A percentile compares a stretch with the other conserved stretches of the same genome.
Conservation (phyloP, 1,140 invertebrate genomes). For the Anastatus disparis region DNA sequence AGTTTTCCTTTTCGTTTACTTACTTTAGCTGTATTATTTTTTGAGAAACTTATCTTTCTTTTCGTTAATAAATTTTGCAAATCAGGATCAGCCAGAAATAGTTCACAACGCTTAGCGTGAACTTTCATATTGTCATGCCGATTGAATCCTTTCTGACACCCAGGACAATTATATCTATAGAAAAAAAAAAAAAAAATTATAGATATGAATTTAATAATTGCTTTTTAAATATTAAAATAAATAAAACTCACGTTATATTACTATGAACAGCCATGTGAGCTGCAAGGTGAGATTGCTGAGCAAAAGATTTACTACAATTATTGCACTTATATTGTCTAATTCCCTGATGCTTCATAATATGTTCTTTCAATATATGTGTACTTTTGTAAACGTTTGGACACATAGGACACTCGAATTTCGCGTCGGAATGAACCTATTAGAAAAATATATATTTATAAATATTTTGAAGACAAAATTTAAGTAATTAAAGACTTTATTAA, state of each 20-base stretch:
- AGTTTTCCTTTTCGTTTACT: too few species aligned
- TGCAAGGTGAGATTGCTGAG: constrained; percentile 55
- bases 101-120: constrained; percentile 50
- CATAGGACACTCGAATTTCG: constrained; percentile 50
- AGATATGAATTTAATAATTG: not conserved
- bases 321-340: constrained; percentile 56
- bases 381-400: constrained; percentile 56
- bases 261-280: constrained; percentile 57
- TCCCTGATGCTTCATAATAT: constrained; percentile 56
- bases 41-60: constrained; percentile 35
- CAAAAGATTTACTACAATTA: constrained; percentile 50
- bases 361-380: constrained; percentile 55
- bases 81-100: constrained; percentile 47
- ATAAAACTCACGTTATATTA: constrained; percentile 45
- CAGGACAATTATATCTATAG: constrained; percentile 51
- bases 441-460: constrained; percentile 4
- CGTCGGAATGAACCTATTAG: constrained; percentile 50
- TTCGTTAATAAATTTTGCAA: constrained; percentile 39
- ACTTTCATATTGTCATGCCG: constrained; percentile 58
- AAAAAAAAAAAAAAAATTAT: constrained; percentile 12
- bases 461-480: constrained; percentile 7
- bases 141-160: constrained; percentile 52
- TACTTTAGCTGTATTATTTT: constrained; percentile 19
- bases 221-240: constrained; percentile 4
- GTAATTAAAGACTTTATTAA: constrained; percentile 4